Base-by-base conservation (phyloP, 2,888 invertebrate species). In the Limenitis camilla region DNA sequence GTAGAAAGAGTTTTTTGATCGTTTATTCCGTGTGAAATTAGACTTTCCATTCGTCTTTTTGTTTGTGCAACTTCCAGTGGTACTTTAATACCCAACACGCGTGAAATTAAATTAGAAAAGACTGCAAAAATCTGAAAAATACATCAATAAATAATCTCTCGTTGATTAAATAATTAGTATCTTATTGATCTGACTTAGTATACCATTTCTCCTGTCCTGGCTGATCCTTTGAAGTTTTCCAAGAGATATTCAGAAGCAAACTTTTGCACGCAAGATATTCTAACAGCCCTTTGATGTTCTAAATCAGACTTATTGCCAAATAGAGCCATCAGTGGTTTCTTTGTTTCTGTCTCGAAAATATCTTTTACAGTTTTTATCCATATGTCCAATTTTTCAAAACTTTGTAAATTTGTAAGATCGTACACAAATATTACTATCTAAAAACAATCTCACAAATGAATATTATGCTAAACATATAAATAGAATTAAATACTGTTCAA, bases 371-470 rank as follows among this genome's bases (percentile, higher is more conserved):
- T 81, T 1, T 81, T 75, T 58, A 94, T 83, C 96, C 96, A 97
- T 47, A 90, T 88, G 36, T 88, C 84, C 11, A 96, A 79, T 66
- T 91, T 91, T 52, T 94, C 94, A 75, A 96, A 96, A 73, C 94
- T 95, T 62, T 91, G 88, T 43, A 90, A 85, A 72, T 93, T 94
- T 31, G 95, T 95, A 49, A 96, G 91, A 72, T 96, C 96, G 72
- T 95, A 96, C 0, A 95, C 93, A 59, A 96, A 84, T 48, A 96
- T 74, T 48, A 95, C 89, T 47, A 94, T 90, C 95, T 93, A 75
- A 62, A n/a, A 89, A 81, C 39, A 55, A 48, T 10, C 8, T 19
- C 5, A 30, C 5, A 31, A 39, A 11, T 11, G 19, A 4, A 7
- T 28, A 11, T 10, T 9, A 36, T 10, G 35, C n/a, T 5, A 6